Conservation (phyloP, 2,113 vertebrate genomes). For the Ranitomeya variabilis region DNA sequence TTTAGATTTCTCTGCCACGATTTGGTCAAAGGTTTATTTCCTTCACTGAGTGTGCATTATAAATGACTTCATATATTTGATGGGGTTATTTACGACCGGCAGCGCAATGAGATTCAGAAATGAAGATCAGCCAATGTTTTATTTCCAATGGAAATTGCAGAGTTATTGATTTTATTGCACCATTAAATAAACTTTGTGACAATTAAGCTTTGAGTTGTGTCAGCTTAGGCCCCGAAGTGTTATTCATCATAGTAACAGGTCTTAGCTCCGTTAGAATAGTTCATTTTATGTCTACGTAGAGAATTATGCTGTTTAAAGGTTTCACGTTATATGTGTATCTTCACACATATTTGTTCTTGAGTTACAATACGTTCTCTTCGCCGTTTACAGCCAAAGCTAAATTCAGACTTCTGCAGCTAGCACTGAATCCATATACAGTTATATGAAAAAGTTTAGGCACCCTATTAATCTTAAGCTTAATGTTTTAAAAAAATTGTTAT, state of each 20-base stretch:
- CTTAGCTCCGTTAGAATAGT: no score
- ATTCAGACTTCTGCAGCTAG: no score
- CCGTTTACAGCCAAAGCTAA: no score
- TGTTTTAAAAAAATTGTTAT: no score
- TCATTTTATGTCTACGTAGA: no score
- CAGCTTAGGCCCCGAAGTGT: neutral
- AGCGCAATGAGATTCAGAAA: constrained; percentile 1
- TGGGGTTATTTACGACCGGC: constrained; percentile 23
- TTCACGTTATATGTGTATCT: no score
- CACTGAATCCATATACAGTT: no score
- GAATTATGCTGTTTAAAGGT: no score
- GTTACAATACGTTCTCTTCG: no score
- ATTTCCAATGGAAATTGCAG: neutral
- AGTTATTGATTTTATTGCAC: constrained; percentile 38
- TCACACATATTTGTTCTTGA: no score
- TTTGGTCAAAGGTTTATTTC: neutral
- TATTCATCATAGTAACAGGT: neutral
- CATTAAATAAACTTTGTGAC: constrained; percentile 33
- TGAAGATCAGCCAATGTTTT: constrained; percentile 48
- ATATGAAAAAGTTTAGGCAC: no score
- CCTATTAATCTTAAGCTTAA: no score
- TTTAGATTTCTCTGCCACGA: constrained; percentile 13
- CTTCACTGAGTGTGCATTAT: neutral
- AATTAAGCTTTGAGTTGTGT: neutral
- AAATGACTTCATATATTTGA: constrained; percentile 7